These are phyloP conservation scores for Diachasma alloeum DNA, from an alignment of 1,140 invertebrate genomes.

Conservation along the genomic window DNA sequence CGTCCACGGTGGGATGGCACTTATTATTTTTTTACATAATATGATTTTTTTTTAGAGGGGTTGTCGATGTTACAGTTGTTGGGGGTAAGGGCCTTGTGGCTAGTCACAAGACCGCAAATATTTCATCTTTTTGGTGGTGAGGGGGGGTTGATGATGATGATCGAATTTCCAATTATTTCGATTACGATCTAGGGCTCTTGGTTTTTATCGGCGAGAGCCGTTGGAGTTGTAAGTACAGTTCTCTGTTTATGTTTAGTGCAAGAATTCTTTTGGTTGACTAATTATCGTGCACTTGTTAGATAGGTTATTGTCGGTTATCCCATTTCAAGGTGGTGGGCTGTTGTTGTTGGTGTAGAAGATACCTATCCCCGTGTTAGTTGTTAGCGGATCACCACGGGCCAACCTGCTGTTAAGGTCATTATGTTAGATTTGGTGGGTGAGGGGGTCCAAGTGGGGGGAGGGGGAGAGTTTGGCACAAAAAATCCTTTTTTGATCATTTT, in stretches of 20 bases:
- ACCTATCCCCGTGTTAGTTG: slow-evolving; percentile 60
- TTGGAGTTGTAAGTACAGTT: neutral
- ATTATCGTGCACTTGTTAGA: slow-evolving; percentile 24
- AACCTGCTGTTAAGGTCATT: slow-evolving; percentile 54
- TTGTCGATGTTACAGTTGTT: neutral
- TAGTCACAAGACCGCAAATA: neutral
- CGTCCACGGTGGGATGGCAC: slow-evolving; percentile 48
- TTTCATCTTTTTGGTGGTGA: neutral
- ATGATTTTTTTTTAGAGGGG: neutral
- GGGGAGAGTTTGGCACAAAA: no score
- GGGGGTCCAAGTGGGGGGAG: no score
- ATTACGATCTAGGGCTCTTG: neutral
- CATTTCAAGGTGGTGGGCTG: slow-evolving; percentile 23
- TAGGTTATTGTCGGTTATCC: slow-evolving; percentile 39
- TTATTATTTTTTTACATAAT: slow-evolving; percentile 38
- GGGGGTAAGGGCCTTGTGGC: neutral
- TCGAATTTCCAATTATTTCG: neutral
- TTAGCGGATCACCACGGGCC: slow-evolving; percentile 60
- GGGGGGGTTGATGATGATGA: neutral
- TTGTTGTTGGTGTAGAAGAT: slow-evolving; percentile 29
- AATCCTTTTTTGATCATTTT: no score
- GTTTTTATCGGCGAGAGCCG: no score
- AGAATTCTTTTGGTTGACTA: slow-evolving; percentile 5
- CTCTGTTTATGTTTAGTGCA: neutral
- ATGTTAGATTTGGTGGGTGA: slow-evolving; percentile 34